Base-by-base conservation (phyloP, 2,888 invertebrate species). In the Tortricodes alternella region DNA sequence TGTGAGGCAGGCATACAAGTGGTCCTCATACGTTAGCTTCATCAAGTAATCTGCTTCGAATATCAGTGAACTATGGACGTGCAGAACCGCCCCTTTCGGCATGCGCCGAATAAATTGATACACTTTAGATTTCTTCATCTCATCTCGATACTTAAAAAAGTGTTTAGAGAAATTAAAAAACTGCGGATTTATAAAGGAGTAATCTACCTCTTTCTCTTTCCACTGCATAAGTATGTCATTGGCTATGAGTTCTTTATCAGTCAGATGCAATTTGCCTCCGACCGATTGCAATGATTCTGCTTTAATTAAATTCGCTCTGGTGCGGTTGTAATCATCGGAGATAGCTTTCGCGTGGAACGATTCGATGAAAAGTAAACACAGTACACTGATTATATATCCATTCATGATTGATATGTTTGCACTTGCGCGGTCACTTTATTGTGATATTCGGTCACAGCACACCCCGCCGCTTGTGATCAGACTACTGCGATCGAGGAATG, bases 31-130 rank as follows among this genome's bases (percentile, higher is more conserved):
- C 0, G 95, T 95, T 21, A 95, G 68, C 35, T 93, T 91, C 32
- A 94, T 71, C 0, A 95, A 65, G 62, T 92, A 95, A 60, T 94
- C 93, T 0, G 92, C 85, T 5, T 93, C 93, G 15, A 92, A 88
- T 0, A 94, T 80, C 0, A 93, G 93, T 58, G 93, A 92, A 62
- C 95, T 93, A 69, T 96, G 96, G 0, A 93, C 88, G 73, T 96
- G 96, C 8, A 96, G 76, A 0, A 93, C 92, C 0, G 92, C 94
- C 2, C 95, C 96, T 82, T 96, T 96, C 0, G 96, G 96, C 90
- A 96, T 92, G 27, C 79, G 79, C 59, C 91, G 86, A 8, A 96
- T 92, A 5, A 95, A 88, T 62, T 92, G 78, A 68, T 93, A 96
- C 0, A 96, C 93, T 59, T 92, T 86, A 0, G 95, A 95, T 0